These are phyloP conservation scores for Acleris laterana DNA, from an alignment of 2,888 invertebrate species.

Conservation along the genomic window DNA sequence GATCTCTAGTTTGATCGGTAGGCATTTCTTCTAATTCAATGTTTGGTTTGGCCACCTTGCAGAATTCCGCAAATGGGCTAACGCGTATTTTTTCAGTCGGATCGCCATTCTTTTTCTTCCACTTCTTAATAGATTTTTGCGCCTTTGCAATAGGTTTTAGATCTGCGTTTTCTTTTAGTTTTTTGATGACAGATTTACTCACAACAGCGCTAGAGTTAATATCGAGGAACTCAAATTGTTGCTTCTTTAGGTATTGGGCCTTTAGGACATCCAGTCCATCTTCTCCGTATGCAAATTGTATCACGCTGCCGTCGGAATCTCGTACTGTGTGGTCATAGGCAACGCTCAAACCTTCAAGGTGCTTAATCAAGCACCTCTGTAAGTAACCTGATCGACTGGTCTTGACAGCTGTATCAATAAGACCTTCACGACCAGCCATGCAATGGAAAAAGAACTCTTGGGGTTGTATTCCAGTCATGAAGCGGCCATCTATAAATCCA, in stretches of 20 bases:
- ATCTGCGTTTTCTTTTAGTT: slow-evolving; percentile 83
- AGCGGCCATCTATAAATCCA: slow-evolving; percentile 97
- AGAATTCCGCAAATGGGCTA: slow-evolving; percentile 86
- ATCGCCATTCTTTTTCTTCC: slow-evolving; percentile 84
- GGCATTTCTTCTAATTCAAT: slow-evolving; percentile 74
- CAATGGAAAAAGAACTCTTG: slow-evolving; percentile 99
- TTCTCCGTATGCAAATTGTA: slow-evolving; percentile 97
- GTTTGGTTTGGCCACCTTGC: slow-evolving; percentile 75
- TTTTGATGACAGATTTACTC: slow-evolving; percentile 81
- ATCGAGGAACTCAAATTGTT: slow-evolving; percentile 92
- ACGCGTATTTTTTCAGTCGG: slow-evolving; percentile 70
- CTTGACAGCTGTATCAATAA: slow-evolving; percentile 99
- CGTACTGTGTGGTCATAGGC: slow-evolving; percentile 97
- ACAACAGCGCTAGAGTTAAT: slow-evolving; percentile 89
- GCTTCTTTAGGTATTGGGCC: slow-evolving; percentile 91
- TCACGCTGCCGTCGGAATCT: slow-evolving; percentile 95
- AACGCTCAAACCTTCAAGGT: slow-evolving; percentile 97
- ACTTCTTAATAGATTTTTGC: slow-evolving; percentile 85
- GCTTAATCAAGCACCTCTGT: slow-evolving; percentile 98
- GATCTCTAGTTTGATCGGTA: slow-evolving; percentile 83
- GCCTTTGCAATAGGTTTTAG: slow-evolving; percentile 79
- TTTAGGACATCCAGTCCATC: slow-evolving; percentile 96
- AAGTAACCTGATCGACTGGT: slow-evolving; percentile 99
- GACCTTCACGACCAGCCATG: slow-evolving; percentile 99
- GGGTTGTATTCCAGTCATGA: slow-evolving; percentile 99